Base-by-base conservation (phyloP, 2,797 vertebrate genomes). In the Vipera ursinii region DNA sequence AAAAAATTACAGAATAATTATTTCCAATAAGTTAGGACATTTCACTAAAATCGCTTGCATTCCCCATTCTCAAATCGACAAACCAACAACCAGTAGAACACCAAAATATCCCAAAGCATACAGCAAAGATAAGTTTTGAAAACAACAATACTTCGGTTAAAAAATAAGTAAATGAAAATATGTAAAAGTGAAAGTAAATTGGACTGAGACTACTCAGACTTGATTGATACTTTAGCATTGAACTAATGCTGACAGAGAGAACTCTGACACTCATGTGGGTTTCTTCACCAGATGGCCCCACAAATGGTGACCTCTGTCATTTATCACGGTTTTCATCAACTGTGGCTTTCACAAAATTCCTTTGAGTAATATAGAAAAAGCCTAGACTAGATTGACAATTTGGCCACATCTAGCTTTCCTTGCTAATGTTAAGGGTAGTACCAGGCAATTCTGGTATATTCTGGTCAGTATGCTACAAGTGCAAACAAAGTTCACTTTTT, bases 1-100 rank as follows among this genome's bases (percentile, higher is more conserved):
- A 96, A 96, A 93, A 95, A 8, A 61, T 0, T 65, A 6, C 0
- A 93, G 91, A 91, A 86, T n/a, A 87, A 55, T 87, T 87, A 32
- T 9, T 57, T 20, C 17, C 15, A 87, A 2, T 5, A 87, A 32
- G 91, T 88, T 91, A 93, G 87, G 92, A 89, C 59, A 92, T 88
- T 92, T 90, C 91, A 88, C 91, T 92, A 94, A 89, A n/a, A 38
- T 6, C 20, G 24, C 6, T 88, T 90, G 56, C 20, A 93, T 87
- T 89, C 87, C 86, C 28, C 89, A 61, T 82, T 91, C 53, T 87
- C 20, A 44, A 82, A 82, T 44, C 38, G 24, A 89, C 2, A 53
- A 65, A 32, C 14, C 92, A 95, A 73, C 7, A 38, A n/a, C 32
- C 56, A 87, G 1, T 26, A 59, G 59, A 93, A 17, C 24, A 85